Base-by-base conservation (phyloP, 2,797 vertebrate species). In the Arnoldichthys spilopterus region DNA sequence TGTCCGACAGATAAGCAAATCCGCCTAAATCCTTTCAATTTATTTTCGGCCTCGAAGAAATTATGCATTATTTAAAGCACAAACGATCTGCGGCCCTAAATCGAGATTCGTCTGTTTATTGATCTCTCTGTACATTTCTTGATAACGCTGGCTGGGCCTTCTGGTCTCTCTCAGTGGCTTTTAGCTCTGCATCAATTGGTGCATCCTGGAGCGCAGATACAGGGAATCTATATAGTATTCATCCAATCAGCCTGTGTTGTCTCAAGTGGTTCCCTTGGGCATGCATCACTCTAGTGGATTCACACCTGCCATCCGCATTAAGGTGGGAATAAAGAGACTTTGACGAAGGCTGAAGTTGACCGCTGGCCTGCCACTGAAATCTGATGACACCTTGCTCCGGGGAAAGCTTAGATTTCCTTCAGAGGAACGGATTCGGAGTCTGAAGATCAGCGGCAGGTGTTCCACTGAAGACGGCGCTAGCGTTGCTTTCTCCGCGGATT, bases 1-100 rank as follows among this genome's bases (percentile, higher is more conserved):
- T 89, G 85, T 91, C 90, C 81, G 70, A 89, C 91, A 93, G 94
- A 94, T 95, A 95, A 95, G 93, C 90, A 94, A 95, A 95, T 95
- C 94, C 94, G 78, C 87, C 87, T 89, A 93, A 95, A 95, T 94
- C 93, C 93, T 86, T 93, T 92, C 93, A 91, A 92, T 93, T 94
- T 93, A 93, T 94, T 94, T 93, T 89, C 90, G 90, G 89, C 90
- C 90, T 88, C 84, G 77, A 87, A 91, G 90, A 94, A 94, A 94
- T 93, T 87, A 93, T 86, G 89, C 90, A 91, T 90, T 92, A 93
- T 92, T 94, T 92, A 92, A 88, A 88, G 78, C 49, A 86, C 89
- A 86, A 88, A 84, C 71, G 89, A 90, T 87, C 93, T 74, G 66
- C 64, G 68, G 34, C 75, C 32, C 76, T 78, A 79, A 87, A 90